Evolutionary conservation across 2,888 invertebrate species (phyloP), one percentile per base, ranked within the genome.

Genomic region (Caenorhabditis auriculariae): DNA sequence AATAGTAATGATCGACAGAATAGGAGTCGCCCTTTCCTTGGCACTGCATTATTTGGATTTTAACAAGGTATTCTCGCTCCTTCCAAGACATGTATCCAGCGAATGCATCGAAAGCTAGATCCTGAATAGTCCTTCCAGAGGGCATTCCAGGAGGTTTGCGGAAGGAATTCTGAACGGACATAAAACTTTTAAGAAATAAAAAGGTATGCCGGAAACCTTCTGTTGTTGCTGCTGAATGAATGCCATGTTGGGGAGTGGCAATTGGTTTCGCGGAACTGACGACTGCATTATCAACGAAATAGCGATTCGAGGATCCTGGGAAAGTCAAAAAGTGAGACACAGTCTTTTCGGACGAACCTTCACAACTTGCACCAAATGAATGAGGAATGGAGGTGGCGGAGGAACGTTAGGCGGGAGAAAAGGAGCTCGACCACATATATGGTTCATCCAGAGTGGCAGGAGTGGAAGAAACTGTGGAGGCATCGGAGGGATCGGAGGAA

Each of bases 1-100:
- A 91, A 80, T 90, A 95, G 81, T 98, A 98, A 82, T 91, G 98
- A 83, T 98, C 98, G 82, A 96, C 94, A 75, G 93, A 88, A 82
- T 92, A 93, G 0, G 96, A 95, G 49, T 94, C 92, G 49, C 91
- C 93, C 0, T 92, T 91, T 81, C 93, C 91, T 1, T 95, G 86
- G 41, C 75, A 75, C 81, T 95, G 95, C 60, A 93, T 83, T 82
- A 93, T 85, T 82, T 96, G 96, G 72, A 98, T 95, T 82, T 92
- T 93, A 66, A 93, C 88, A 12, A 98, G 85, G 93, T 95, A 95
- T 74, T 94, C 93, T 77, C 94, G 93, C 82, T 98, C 96, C 27
- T 91, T 87, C 66, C 88, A 88, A 15, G 90, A 90, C 96, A 98
- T 96, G 12, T 96, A 85, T 0, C 93, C 94, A 0, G 77, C 80